phyloP scores from a whole-genome alignment of 2,888 invertebrate genomes.

The Orchesella flavescens region DNA sequence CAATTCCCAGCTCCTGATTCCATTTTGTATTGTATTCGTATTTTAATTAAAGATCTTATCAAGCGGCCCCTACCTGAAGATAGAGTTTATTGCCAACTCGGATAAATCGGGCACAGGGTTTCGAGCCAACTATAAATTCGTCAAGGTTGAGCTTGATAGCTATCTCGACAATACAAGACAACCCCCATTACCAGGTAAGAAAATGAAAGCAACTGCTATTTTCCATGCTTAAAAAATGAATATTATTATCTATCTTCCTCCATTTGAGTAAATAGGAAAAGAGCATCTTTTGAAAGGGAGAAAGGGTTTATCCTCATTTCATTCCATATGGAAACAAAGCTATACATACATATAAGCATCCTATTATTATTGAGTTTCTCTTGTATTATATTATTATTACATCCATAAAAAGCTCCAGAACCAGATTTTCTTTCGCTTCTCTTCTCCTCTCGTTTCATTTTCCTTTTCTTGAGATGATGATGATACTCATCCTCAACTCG shows the following conservation, averaged over 20 bases:
- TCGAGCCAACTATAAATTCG: slow-evolving; percentile 78
- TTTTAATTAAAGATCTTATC: slow-evolving; percentile 77
- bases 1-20: no score
- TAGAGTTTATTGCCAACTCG: slow-evolving; percentile 90
- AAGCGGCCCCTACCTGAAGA: slow-evolving; percentile 85
- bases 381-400: not conserved
- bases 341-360: no score
- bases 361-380: not conserved
- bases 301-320: no score
- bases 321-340: no score
- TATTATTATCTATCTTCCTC: no score
- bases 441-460: not conserved
- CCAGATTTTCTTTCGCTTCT: not conserved
- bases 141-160: slow-evolving; percentile 67
- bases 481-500: no score
- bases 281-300: no score
- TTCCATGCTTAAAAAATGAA: not conserved
- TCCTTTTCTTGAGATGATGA: no score
- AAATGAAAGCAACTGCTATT: not conserved
- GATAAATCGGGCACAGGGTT: slow-evolving; percentile 86
- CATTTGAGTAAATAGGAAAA: no score
- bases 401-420: not conserved
- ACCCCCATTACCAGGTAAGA: slow-evolving; percentile 41
- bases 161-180: slow-evolving; percentile 53
- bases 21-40: not conserved